phyloP scores from a whole-genome alignment of 2,113 vertebrate genomes.

The Rattus rattus region DNA sequence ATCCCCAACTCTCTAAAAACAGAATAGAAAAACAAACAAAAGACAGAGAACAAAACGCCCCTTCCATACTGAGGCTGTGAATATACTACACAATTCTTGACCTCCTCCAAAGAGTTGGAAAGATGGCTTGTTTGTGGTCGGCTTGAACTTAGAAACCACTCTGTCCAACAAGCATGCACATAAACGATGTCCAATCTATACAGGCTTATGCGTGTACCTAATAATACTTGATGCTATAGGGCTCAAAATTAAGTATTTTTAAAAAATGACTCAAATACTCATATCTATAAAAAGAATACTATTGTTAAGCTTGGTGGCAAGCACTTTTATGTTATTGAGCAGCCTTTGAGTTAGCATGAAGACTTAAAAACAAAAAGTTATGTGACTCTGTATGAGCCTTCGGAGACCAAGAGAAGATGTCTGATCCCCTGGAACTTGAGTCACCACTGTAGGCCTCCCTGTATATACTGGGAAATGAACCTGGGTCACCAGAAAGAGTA shows the following conservation, averaged over 20 bases:
- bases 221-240: neutral
- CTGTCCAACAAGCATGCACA: neutral
- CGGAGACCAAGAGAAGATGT: neutral
- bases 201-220: neutral
- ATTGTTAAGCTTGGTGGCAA: neutral
- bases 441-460: neutral
- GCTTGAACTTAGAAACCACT: conserved; percentile 14
- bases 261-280: neutral
- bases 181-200: neutral
- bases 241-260: neutral
- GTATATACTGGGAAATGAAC: neutral
- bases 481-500: neutral
- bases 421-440: neutral
- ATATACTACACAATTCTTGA: neutral
- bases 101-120: neutral
- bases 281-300: too few relatives aligned
- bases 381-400: neutral
- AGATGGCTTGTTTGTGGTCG: neutral
- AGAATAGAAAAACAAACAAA: neutral
- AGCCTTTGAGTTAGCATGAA: neutral
- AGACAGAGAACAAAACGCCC: too few relatives aligned
- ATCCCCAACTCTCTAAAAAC: neutral
- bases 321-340: neutral
- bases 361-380: neutral
- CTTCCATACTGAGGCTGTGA: neutral